Evolutionary conservation across 2,888 invertebrate species (phyloP), one percentile per base, ranked within the genome.

Genomic region (Troides aeacus): DNA sequence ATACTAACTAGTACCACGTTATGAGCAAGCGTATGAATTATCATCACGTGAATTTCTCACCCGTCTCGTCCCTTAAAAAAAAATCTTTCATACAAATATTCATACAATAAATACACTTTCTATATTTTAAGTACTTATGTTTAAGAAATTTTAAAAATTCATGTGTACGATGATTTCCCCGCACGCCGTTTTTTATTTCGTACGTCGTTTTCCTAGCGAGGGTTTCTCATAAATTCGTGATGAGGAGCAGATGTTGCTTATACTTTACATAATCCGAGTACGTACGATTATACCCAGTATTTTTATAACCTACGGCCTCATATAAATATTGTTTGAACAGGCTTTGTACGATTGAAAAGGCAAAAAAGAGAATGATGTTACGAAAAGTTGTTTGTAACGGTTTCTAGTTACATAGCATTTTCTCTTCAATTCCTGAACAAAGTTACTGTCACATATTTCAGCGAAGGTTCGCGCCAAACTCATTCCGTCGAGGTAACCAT

Each of bases 161-260:
- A 6, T 1, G 0, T 58, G n/a, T 21, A 57, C n/a, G 21, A 23
- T 23, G 23, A 58, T 23, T 23, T n/a, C 5, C 53, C 1, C 57
- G 12, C 57, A 21, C 21, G 12, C 57, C 57, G 23, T 58, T 23
- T 58, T n/a, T n/a, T 58, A 8, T 3, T 15, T 23, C 7, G 6
- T 58, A 58, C 57, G 23, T 23, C 56, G n/a, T 46, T 15, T 46
- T 15, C 15, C n/a, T 23, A 58, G 57, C 57, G 15, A 36, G n/a
- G 36, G 18, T 36, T 15, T 50, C 60, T 60, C 50, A 66, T 66
- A 56, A 62, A 62, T 62, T 39, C 39, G 61, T 21, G 24, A 62
- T 67, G 62, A 62, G 53, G 39, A 61, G 67, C 67, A 56, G 67
- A 67, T 56, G 67, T 62, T 50, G 57, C 61, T 36, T 42, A 23